These are phyloP conservation scores for Pristionchus entomophagus DNA, from an alignment of 2,888 invertebrate species.

Conservation along the genomic window DNA sequence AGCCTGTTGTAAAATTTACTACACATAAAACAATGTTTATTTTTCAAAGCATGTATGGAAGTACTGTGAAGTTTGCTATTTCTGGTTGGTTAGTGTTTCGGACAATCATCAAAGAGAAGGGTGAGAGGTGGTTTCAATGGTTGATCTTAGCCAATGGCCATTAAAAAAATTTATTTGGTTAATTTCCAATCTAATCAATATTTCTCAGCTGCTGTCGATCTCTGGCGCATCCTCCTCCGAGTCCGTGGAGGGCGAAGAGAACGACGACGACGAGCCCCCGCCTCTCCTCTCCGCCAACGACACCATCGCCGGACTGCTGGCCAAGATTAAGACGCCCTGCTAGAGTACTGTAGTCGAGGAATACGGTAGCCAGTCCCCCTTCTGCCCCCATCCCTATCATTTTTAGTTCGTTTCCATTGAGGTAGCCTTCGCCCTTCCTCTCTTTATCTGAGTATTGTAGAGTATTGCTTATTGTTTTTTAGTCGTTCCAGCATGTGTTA, in stretches of 20 bases:
- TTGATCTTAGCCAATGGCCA: background rate
- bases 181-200: too few species aligned
- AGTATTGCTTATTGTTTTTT: background rate
- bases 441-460: too few species aligned
- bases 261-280: background rate
- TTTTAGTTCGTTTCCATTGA: too few species aligned
- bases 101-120: too few species aligned
- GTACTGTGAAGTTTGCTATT: too few species aligned
- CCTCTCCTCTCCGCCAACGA: conserved; percentile 19
- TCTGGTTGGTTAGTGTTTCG: background rate
- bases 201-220: background rate
- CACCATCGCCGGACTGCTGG: conserved; percentile 1
- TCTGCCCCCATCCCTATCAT: too few species aligned
- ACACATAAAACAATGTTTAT: too few species aligned
- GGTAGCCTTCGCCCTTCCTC: too few species aligned
- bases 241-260: background rate
- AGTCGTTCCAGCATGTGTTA: background rate
- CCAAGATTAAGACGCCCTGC: conserved; percentile 37
- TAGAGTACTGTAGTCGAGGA: background rate
- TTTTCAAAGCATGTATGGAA: too few species aligned
- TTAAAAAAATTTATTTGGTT: background rate
- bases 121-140: background rate
- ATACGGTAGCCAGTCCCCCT: too few species aligned
- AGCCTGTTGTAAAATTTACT: too few species aligned
- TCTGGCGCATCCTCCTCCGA: background rate